Percentiles rank a stretch among this genome's conserved stretches.
phyloP scores from a whole-genome alignment of 2,888 invertebrate genomes.

The Diadegma fenestrale region DNA sequence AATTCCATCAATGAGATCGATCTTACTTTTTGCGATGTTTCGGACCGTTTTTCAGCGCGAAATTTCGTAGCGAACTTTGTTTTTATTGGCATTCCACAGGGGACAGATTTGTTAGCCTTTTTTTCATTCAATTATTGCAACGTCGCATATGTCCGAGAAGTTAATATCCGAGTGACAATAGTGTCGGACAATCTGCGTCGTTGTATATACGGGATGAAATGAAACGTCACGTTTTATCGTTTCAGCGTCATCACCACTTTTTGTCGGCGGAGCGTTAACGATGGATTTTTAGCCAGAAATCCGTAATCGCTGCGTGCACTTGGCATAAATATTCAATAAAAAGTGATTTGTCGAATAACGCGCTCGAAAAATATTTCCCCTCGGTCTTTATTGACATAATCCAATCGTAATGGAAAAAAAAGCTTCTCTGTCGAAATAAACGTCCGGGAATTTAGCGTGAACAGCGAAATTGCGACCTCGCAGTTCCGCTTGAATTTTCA shows the following conservation, averaged over 20 bases:
- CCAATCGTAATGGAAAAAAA: not conserved
- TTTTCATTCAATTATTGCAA: conserved; percentile 7
- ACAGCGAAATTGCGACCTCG: not conserved
- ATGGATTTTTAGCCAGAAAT: not conserved
- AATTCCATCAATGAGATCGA: not conserved
- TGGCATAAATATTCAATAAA: conserved; percentile 4
- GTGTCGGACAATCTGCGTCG: not conserved
- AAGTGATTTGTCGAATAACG: not conserved
- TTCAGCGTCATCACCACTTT: not conserved
- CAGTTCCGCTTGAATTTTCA: not conserved
- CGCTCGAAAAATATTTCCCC: conserved; percentile 7
- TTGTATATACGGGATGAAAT: not conserved
- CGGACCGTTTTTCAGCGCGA: not conserved
- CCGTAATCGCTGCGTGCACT: not conserved
- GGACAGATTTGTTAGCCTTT: not conserved
- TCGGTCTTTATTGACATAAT: conserved; percentile 2
- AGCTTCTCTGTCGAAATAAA: not conserved
- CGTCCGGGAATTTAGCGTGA: not conserved
- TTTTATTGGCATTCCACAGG: not conserved
- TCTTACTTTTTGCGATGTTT: not conserved
- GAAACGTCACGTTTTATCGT: conserved; percentile 10
- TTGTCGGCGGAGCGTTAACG: not conserved
- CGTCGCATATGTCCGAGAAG: conserved; percentile 1
- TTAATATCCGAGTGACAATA: conserved; percentile 4
- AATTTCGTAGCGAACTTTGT: not conserved